phyloP scores from a whole-genome alignment of 2,888 invertebrate species.

The Malachius bipustulatus region DNA sequence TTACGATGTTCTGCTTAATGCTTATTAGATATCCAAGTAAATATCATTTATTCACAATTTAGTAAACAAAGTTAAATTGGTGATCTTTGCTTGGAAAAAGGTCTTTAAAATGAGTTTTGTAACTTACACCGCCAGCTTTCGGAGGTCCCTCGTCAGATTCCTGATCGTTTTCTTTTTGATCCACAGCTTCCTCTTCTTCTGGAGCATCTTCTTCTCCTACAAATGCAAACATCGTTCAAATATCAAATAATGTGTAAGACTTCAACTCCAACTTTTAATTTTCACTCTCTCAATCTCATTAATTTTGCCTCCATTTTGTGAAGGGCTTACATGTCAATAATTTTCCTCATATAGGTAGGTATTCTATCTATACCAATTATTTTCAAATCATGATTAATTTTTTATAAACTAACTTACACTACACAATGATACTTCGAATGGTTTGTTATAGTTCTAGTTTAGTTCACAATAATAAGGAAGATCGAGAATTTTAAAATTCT shows the following conservation, averaged over 20 bases:
- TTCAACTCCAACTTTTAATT: slow-evolving; percentile 32
- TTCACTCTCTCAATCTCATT: slow-evolving; percentile 57
- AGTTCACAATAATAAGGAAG: slow-evolving; percentile 20
- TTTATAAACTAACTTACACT: too few species aligned
- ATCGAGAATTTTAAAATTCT: slow-evolving; percentile 29
- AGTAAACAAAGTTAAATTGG: neutral
- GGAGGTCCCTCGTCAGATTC: slow-evolving; percentile 60
- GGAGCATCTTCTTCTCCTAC: slow-evolving; percentile 56
- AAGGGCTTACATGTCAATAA: slow-evolving; percentile 62
- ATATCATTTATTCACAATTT: too few species aligned
- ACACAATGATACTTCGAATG: too few species aligned
- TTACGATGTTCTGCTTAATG: too few species aligned
- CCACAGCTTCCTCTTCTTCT: slow-evolving; percentile 54
- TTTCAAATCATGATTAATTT: too few species aligned
- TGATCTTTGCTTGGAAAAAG: slow-evolving; percentile 5
- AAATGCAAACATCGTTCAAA: slow-evolving; percentile 4
- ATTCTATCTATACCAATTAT: too few species aligned
- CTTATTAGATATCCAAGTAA: too few species aligned
- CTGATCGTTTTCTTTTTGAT: slow-evolving; percentile 56
- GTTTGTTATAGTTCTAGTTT: too few species aligned
- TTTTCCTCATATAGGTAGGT: too few species aligned
- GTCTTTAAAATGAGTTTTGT: slow-evolving; percentile 12
- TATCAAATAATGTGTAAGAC: slow-evolving; percentile 17
- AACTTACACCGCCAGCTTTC: slow-evolving; percentile 43
- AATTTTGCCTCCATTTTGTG: slow-evolving; percentile 70